Evolutionary conservation across 2,797 vertebrate genomes (phyloP).

Genomic region (Decapterus maruadsi): DNA sequence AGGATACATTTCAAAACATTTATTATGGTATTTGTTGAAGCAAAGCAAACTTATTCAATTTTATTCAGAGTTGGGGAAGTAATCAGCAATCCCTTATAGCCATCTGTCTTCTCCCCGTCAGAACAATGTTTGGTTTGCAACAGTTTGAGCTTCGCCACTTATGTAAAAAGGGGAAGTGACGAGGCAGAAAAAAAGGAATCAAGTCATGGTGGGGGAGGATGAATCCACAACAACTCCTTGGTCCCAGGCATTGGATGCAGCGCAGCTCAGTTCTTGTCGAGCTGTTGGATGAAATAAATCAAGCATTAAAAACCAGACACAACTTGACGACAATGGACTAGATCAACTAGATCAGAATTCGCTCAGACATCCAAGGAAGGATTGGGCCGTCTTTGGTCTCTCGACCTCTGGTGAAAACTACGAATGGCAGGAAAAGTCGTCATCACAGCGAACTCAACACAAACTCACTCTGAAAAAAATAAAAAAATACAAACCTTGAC

Average conservation of each 20-base stretch:
- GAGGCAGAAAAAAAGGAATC: too few relatives aligned
- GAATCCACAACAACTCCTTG: too few relatives aligned
- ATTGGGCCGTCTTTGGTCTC: slow-evolving; percentile 83
- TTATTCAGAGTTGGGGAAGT: neutral
- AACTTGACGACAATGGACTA: neutral
- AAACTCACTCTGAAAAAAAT: too few relatives aligned
- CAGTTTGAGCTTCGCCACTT: too few relatives aligned
- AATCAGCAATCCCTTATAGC: neutral
- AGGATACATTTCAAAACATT: neutral
- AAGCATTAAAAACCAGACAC: neutral
- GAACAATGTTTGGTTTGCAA: too few relatives aligned
- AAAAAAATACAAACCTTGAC: too few relatives aligned
- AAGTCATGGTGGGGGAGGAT: too few relatives aligned
- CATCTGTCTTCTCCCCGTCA: too few relatives aligned
- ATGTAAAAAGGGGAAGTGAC: too few relatives aligned
- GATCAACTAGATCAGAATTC: neutral
- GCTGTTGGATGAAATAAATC: neutral
- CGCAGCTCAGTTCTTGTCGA: neutral
- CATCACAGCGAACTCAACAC: slow-evolving; percentile 44
- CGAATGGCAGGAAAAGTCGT: slow-evolving; percentile 82
- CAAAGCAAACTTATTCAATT: neutral
- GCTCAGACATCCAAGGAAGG: slow-evolving; percentile 89
- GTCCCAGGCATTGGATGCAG: neutral
- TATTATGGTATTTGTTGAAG: neutral
- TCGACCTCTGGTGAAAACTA: slow-evolving; percentile 71